Evolutionary conservation across 1,140 invertebrate genomes (phyloP).

Genomic region (Parasteatoda tepidariorum): DNA sequence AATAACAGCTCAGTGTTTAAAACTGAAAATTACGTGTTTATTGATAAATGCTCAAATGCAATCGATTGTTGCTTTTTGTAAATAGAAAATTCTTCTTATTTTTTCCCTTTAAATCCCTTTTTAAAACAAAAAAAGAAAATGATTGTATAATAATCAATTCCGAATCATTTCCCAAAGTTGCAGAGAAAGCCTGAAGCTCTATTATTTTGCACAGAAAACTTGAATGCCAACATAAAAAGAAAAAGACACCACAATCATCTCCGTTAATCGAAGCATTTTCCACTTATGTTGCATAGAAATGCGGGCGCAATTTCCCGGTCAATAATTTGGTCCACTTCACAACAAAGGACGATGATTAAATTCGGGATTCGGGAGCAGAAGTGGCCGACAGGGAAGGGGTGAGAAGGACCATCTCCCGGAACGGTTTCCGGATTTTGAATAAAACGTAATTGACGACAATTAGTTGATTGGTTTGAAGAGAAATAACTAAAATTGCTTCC

Average conservation of each 20-base stretch:
- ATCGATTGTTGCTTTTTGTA: too few relatives aligned
- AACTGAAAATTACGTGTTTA: too few relatives aligned
- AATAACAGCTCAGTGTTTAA: too few relatives aligned
- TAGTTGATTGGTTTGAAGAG: slow-evolving; percentile 47
- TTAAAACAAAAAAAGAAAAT: too few relatives aligned
- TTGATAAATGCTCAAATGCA: too few relatives aligned
- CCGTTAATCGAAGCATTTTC: slow-evolving; percentile 40
- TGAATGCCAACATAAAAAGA: too few relatives aligned
- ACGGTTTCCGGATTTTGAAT: slow-evolving; percentile 50
- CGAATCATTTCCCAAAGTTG: too few relatives aligned
- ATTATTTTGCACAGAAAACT: too few relatives aligned
- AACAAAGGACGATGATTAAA: slow-evolving; percentile 57
- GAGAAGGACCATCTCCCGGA: background rate
- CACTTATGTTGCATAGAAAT: background rate
- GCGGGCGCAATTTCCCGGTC: slow-evolving; percentile 51
- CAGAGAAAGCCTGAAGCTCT: too few relatives aligned
- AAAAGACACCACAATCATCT: slow-evolving; percentile 42
- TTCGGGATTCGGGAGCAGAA: background rate
- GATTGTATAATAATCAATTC: too few relatives aligned
- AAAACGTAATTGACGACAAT: slow-evolving; percentile 57
- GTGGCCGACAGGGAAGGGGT: background rate
- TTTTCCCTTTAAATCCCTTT: too few relatives aligned
- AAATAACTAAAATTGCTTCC: slow-evolving; percentile 44
- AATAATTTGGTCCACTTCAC: slow-evolving; percentile 53
- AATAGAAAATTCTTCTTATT: too few relatives aligned